Evolutionary conservation across 2,797 vertebrate species (phyloP), one percentile per base, ranked within the genome.

Genomic region (Sebastes melanostomus): DNA sequence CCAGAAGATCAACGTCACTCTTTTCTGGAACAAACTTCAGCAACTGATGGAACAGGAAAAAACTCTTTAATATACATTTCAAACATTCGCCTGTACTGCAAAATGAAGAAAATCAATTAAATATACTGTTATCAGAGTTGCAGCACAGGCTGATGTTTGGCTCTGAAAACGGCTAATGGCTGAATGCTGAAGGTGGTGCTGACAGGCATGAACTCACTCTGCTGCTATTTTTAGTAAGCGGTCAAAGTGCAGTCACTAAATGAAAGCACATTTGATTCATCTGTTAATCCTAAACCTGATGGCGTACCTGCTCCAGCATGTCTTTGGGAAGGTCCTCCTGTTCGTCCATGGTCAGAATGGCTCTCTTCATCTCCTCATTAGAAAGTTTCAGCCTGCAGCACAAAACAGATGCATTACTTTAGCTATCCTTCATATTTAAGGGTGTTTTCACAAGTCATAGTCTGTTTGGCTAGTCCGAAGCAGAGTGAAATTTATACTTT

Each of bases 281-380:
- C 42, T 14, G 18, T 50, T 29, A 27, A n/a, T 24, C 5, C 18
- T 12, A 11, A n/a, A 12, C 29, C 59, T 18, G 71, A 52, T 3
- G 42, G 29, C 42, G n/a, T 85, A 99, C 98, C 97, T 99, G 98
- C 90, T 99, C 98, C 91, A 99, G 92, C 98, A 99, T 99, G 92
- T 99, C 98, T 91, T 99, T 99, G 1, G 98, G 98, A 63, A 99
- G 96, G 89, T 99, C 98, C 88, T 99, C 98, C 82, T 99, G 98
- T 77, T 99, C 98, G 0, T 99, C 98, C 98, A 99, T 99, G 0
- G 97, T 98, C 82, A 99, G 91, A 92, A 99, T 99, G 1, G 98
- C 98, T 87, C 97, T 96, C 90, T 99, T 99, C 82, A 99, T 99
- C 94, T 99, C 98, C 78, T 98, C 98, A 1, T 99, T 99, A 0